phyloP scores from a whole-genome alignment of 2,113 vertebrate genomes.

The Polyodon spathula region DNA sequence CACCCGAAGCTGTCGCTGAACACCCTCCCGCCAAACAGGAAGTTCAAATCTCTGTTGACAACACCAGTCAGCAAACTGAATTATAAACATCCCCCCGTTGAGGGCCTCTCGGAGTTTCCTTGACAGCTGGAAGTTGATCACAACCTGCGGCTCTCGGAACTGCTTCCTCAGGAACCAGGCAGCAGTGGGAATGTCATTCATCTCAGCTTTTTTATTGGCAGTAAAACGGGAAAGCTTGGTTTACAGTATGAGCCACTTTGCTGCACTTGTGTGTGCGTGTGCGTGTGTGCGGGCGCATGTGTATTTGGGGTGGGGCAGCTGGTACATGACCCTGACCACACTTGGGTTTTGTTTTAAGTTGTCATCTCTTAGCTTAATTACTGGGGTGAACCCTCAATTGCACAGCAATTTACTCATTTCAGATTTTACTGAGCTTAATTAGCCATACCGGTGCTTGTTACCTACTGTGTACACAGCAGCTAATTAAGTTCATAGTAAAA shows the following conservation, averaged over 20 bases:
- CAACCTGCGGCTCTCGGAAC: conserved; percentile 22
- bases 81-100: conserved; percentile 65
- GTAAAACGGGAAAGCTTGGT: background rate
- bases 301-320: background rate
- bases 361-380: too few species aligned
- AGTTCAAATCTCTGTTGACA: conserved; percentile 63
- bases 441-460: too few species aligned
- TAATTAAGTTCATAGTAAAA: too few species aligned
- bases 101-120: conserved; percentile 48
- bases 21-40: conserved; percentile 54
- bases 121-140: conserved; percentile 39
- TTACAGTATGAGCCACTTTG: background rate
- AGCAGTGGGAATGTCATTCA: conserved; percentile 14
- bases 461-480: too few species aligned
- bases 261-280: background rate
- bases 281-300: too few species aligned
- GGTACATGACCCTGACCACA: background rate
- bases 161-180: conserved; percentile 13
- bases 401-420: background rate
- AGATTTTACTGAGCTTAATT: too few species aligned
- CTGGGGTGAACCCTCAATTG: too few species aligned
- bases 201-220: background rate
- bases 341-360: background rate
- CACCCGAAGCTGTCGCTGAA: conserved; percentile 19
- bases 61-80: conserved; percentile 64